Evolutionary conservation across 2,888 invertebrate genomes (phyloP).

Genomic region (Mesopsocus fuscifrons): DNA sequence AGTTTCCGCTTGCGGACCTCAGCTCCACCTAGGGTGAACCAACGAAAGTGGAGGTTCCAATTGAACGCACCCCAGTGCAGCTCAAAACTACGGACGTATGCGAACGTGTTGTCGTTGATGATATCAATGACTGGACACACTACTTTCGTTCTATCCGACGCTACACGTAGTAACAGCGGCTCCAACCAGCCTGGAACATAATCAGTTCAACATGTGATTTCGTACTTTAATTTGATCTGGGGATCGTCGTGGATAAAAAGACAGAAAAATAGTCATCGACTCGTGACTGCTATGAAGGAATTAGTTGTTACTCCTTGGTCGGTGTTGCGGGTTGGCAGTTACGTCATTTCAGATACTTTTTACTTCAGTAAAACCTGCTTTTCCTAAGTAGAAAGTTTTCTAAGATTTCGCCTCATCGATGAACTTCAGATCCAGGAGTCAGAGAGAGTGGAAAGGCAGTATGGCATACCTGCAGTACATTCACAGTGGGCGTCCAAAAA

Average conservation of each 20-base stretch:
- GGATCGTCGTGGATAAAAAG: too few relatives aligned
- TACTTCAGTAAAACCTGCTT: too few relatives aligned
- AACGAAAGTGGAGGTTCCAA: conserved; percentile 87
- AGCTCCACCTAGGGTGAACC: conserved; percentile 51
- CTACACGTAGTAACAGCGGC: conserved; percentile 44
- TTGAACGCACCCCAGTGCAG: conserved; percentile 97
- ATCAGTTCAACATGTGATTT: neutral
- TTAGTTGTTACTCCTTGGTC: too few relatives aligned
- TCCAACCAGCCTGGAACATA: conserved; percentile 47
- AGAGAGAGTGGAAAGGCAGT: too few relatives aligned
- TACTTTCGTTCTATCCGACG: conserved; percentile 40
- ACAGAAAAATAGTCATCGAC: too few relatives aligned
- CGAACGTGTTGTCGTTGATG: conserved; percentile 88
- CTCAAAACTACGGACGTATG: conserved; percentile 86
- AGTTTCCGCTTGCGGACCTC: conserved; percentile 24
- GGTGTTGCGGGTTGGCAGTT: too few relatives aligned
- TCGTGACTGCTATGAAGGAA: too few relatives aligned
- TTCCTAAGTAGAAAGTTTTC: too few relatives aligned
- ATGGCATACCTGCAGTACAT: conserved; percentile 59
- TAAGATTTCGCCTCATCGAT: too few relatives aligned
- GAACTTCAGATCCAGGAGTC: too few relatives aligned
- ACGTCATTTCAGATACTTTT: too few relatives aligned
- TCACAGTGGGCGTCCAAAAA: conserved; percentile 92
- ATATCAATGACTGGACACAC: conserved; percentile 82
- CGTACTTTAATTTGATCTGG: too few relatives aligned